Conservation (phyloP, 2,797 vertebrate genomes). For the Novumbra hubbsi region DNA sequence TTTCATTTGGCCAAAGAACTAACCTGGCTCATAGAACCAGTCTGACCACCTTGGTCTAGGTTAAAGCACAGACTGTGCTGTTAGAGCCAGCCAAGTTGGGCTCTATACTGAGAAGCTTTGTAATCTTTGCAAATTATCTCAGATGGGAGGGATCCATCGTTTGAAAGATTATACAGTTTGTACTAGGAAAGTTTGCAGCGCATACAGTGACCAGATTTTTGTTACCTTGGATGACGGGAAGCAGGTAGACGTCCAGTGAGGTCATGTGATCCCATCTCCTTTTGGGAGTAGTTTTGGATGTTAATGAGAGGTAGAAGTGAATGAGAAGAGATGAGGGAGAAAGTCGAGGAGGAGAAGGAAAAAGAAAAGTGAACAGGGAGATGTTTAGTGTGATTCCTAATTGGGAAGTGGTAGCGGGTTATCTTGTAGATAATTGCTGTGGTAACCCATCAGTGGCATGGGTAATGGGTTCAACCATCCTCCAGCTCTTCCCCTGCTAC, state of each 20-base stretch:
- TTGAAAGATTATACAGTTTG: background rate
- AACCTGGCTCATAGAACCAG: too few relatives aligned
- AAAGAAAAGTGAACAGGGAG: too few relatives aligned
- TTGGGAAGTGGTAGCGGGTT: too few relatives aligned
- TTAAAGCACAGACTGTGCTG: too few relatives aligned
- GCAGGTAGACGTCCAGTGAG: slow-evolving; percentile 14
- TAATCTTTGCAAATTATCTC: too few relatives aligned
- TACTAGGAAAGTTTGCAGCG: background rate
- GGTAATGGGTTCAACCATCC: background rate
- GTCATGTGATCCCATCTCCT: slow-evolving; percentile 48
- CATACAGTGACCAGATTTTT: slow-evolving; percentile 47
- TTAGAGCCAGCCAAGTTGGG: too few relatives aligned
- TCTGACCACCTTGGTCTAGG: too few relatives aligned
- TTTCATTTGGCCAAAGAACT: too few relatives aligned
- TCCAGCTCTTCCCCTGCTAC: too few relatives aligned
- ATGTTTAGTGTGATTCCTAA: background rate
- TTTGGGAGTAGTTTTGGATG: slow-evolving; percentile 45
- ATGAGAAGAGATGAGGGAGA: background rate
- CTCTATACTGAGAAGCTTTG: too few relatives aligned
- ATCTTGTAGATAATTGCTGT: background rate
- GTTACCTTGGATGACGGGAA: slow-evolving; percentile 43
- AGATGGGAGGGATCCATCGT: background rate
- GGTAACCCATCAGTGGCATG: too few relatives aligned
- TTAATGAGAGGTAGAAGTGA: background rate
- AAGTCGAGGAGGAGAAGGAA: background rate